These are phyloP conservation scores for Acanthurus leucopareius DNA, from an alignment of 2,797 vertebrate genomes.

Conservation along the genomic window DNA sequence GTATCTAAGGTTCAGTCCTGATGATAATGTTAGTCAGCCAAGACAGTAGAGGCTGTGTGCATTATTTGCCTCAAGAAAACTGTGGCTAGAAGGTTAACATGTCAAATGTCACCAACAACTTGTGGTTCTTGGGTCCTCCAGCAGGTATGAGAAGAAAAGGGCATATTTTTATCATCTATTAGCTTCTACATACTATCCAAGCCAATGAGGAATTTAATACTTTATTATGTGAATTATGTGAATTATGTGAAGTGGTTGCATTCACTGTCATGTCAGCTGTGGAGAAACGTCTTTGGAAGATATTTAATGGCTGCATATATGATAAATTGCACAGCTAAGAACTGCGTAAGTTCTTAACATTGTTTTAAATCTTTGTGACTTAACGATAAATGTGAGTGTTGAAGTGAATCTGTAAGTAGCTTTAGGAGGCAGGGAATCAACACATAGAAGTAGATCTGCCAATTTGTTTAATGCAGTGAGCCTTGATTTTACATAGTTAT, in stretches of 20 bases:
- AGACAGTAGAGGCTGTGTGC: too few species aligned
- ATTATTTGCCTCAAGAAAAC: too few species aligned
- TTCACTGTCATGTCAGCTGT: neutral
- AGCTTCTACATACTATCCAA: too few species aligned
- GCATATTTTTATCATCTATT: too few species aligned
- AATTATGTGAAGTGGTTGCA: neutral
- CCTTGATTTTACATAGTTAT: constrained; percentile 2
- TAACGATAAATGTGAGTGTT: neutral
- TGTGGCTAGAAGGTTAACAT: too few species aligned
- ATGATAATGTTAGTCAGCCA: too few species aligned
- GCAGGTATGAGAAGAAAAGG: too few species aligned
- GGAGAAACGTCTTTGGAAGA: neutral
- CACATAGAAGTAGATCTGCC: neutral
- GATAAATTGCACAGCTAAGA: neutral
- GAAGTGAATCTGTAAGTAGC: neutral
- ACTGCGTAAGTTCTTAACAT: neutral
- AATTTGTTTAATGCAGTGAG: constrained; percentile 2
- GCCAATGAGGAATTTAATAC: neutral
- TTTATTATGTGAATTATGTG: neutral
- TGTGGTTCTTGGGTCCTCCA: too few species aligned
- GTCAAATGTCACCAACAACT: too few species aligned
- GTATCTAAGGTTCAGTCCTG: too few species aligned
- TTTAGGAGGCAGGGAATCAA: neutral
- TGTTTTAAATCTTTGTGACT: neutral
- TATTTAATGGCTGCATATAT: neutral